Percentiles rank a stretch among this genome's conserved stretches.
phyloP scores from a whole-genome alignment of 2,888 invertebrate species.

The Ennomos fuscantarius region DNA sequence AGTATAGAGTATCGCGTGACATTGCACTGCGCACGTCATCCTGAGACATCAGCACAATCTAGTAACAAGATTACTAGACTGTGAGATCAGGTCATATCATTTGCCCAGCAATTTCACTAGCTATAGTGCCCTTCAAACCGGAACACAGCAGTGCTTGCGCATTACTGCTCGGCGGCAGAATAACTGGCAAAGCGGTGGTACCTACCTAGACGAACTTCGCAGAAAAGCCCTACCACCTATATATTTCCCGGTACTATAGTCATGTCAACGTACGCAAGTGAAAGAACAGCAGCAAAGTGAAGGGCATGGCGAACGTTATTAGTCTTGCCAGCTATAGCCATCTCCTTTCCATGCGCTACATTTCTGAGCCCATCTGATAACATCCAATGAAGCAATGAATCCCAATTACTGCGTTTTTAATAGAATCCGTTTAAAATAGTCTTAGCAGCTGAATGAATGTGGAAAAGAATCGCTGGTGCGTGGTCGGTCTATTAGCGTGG shows the following conservation, averaged over 20 bases:
- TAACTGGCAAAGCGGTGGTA: too few species aligned
- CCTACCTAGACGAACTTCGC: too few species aligned
- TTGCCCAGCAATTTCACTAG: too few species aligned
- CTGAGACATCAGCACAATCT: too few species aligned
- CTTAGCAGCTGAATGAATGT: conserved; percentile 34
- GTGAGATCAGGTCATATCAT: too few species aligned
- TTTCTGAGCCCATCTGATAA: conserved; percentile 21
- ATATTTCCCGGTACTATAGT: conserved; percentile 5
- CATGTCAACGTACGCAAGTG: conserved; percentile 15
- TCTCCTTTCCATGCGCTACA: conserved; percentile 11
- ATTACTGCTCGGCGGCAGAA: too few species aligned
- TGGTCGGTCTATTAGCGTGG: conserved; percentile 59
- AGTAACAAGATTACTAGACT: too few species aligned
- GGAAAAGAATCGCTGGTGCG: conserved; percentile 40
- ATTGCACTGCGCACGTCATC: too few species aligned
- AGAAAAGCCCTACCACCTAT: too few species aligned
- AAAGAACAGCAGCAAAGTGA: conserved; percentile 26
- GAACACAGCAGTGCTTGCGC: too few species aligned
- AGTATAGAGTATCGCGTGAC: too few species aligned
- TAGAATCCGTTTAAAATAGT: conserved; percentile 33
- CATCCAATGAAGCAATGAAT: conserved; percentile 22
- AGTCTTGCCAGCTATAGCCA: not conserved
- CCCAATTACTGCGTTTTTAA: conserved; percentile 18
- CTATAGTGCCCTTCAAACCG: too few species aligned
- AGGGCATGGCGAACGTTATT: conserved; percentile 21